Conservation (phyloP, 2,888 invertebrate species). For the Hyposoter dolosus region DNA sequence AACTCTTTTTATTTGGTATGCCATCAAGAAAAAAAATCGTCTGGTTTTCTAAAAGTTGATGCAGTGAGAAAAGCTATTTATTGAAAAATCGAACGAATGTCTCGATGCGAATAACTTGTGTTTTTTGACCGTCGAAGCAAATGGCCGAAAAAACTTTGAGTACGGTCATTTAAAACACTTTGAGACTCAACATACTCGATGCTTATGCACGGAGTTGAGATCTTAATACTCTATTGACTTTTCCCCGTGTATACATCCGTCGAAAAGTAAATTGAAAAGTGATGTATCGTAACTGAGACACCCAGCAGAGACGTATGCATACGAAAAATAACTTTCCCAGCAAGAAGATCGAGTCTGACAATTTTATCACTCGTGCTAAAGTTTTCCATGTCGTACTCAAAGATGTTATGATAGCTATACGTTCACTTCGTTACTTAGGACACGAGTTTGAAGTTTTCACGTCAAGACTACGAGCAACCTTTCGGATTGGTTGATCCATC, state of each 20-base stretch:
- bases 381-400: constrained; percentile 28
- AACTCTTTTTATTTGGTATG: neutral
- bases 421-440: constrained; percentile 41
- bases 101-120: constrained; percentile 21
- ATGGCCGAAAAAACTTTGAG: constrained; percentile 54
- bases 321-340: constrained; percentile 52
- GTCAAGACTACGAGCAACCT: constrained; percentile 10
- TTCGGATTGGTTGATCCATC: constrained; percentile 13
- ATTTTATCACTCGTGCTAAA: constrained; percentile 60
- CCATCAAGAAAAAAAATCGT: neutral
- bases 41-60: neutral
- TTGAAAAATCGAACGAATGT: neutral
- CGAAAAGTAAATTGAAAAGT: neutral
- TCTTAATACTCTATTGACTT: constrained; percentile 7
- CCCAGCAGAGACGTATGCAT: constrained; percentile 11
- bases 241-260: neutral
- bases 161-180: constrained; percentile 59
- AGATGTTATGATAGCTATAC: constrained; percentile 25
- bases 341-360: constrained; percentile 34
- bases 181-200: constrained; percentile 18
- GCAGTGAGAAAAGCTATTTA: neutral
- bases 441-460: constrained; percentile 22
- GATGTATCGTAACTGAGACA: constrained; percentile 16
- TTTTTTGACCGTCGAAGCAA: constrained; percentile 55
- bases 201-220: neutral